Percentiles rank a stretch among this genome's conserved stretches.
Evolutionary conservation across 2,888 invertebrate genomes (phyloP).

Genomic region (Eupithecia tripunctaria): DNA sequence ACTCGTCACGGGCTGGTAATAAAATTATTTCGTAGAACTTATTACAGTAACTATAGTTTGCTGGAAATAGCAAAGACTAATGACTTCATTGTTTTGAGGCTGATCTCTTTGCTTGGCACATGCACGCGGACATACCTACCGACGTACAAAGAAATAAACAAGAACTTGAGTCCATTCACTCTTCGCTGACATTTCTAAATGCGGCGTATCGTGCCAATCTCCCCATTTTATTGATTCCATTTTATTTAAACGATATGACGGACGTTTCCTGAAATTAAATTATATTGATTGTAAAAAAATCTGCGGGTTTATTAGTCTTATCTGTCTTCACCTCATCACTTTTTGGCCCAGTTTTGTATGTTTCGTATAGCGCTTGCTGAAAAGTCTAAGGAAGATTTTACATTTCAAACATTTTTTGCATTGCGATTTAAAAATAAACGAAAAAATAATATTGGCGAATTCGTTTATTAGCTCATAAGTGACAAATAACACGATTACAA

Average conservation of each 20-base stretch:
- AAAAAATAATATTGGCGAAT: not conserved
- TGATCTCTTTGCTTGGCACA: slow-evolving; percentile 73
- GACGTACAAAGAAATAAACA: slow-evolving; percentile 72
- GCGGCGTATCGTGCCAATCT: slow-evolving; percentile 70
- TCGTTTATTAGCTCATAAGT: not conserved
- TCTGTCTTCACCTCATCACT: slow-evolving; percentile 26
- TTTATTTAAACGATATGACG: slow-evolving; percentile 53
- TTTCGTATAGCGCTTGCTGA: no score
- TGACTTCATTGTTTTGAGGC: slow-evolving; percentile 67
- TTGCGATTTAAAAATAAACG: not conserved
- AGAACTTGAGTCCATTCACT: slow-evolving; percentile 81
- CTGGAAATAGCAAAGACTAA: slow-evolving; percentile 62
- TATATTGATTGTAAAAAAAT: slow-evolving; percentile 37
- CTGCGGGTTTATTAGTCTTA: slow-evolving; percentile 41
- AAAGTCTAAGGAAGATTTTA: not conserved
- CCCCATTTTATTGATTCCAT: slow-evolving; percentile 61
- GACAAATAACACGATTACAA: not conserved
- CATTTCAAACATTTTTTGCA: not conserved
- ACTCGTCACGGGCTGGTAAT: slow-evolving; percentile 25
- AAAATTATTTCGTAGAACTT: slow-evolving; percentile 33
- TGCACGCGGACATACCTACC: slow-evolving; percentile 74
- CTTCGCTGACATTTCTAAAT: slow-evolving; percentile 78
- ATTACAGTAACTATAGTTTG: slow-evolving; percentile 37
- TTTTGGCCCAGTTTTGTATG: slow-evolving; percentile 17
- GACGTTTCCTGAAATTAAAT: slow-evolving; percentile 50